Conservation (phyloP, 2,113 vertebrate species). For the Dipodomys stephensi region DNA sequence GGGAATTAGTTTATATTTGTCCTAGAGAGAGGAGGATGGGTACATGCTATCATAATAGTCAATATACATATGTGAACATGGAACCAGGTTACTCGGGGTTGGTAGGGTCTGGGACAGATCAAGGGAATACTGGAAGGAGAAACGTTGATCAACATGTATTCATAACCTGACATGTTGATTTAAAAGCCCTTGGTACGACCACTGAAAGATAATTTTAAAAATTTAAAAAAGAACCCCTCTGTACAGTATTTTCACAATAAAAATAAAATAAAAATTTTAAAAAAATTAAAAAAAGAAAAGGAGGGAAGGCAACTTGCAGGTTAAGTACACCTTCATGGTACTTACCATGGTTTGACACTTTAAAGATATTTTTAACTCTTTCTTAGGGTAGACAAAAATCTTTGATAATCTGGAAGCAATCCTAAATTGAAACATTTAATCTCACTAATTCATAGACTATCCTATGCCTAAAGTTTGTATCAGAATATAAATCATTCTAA, state of each 20-base stretch:
- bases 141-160: no score
- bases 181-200: no score
- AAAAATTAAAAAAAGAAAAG: not conserved
- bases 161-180: no score
- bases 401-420: not conserved
- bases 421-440: slow-evolving; percentile 20
- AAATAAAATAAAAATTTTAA: no score
- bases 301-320: not conserved
- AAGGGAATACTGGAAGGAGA: no score
- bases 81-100: no score
- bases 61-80: no score
- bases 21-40: not conserved
- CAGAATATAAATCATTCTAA: slow-evolving; percentile 6
- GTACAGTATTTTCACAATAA: no score
- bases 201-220: no score
- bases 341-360: not conserved
- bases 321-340: not conserved
- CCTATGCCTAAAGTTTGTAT: not conserved
- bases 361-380: slow-evolving; percentile 34
- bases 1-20: not conserved
- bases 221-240: not conserved
- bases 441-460: not conserved
- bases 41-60: no score
- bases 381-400: not conserved
- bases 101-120: no score